phyloP scores from a whole-genome alignment of 2,888 invertebrate genomes.

The Protonemura montana region DNA sequence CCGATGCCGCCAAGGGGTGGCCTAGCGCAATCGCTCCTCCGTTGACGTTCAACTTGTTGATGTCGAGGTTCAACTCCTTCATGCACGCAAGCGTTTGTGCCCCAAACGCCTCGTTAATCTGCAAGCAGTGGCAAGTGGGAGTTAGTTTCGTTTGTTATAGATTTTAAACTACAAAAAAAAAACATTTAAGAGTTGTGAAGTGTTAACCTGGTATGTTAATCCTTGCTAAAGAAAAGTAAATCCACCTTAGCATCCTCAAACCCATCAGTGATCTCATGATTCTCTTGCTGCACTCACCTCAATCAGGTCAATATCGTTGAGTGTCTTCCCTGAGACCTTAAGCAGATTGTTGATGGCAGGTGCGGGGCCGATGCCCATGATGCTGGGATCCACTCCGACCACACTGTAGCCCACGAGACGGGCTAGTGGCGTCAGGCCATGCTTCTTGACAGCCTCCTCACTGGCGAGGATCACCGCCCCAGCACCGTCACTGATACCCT shows the following conservation, averaged over 20 bases:
- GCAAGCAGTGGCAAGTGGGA: too few relatives aligned
- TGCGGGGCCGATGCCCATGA: constrained; percentile 98
- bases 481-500: constrained; percentile 98
- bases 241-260: too few relatives aligned
- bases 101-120: constrained; percentile 99
- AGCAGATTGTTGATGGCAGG: constrained; percentile 90
- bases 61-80: constrained; percentile 86
- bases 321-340: constrained; percentile 75
- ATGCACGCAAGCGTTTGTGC: constrained; percentile 93
- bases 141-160: too few relatives aligned
- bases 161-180: too few relatives aligned
- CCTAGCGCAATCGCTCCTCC: constrained; percentile 97
- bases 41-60: constrained; percentile 88
- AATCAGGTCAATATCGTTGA: constrained; percentile 90
- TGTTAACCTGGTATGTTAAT: too few relatives aligned
- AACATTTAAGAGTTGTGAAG: too few relatives aligned
- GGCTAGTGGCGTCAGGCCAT: constrained; percentile 87
- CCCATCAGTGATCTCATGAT: too few relatives aligned
- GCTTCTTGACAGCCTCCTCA: constrained; percentile 84
- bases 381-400: constrained; percentile 94
- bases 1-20: constrained; percentile 97
- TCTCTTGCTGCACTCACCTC: constrained; percentile 69
- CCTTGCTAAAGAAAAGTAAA: too few relatives aligned
- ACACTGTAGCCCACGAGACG: constrained; percentile 90
- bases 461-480: constrained; percentile 89